Evolutionary conservation across 2,888 invertebrate species (phyloP).

Genomic region (Zonitis immaculata): DNA sequence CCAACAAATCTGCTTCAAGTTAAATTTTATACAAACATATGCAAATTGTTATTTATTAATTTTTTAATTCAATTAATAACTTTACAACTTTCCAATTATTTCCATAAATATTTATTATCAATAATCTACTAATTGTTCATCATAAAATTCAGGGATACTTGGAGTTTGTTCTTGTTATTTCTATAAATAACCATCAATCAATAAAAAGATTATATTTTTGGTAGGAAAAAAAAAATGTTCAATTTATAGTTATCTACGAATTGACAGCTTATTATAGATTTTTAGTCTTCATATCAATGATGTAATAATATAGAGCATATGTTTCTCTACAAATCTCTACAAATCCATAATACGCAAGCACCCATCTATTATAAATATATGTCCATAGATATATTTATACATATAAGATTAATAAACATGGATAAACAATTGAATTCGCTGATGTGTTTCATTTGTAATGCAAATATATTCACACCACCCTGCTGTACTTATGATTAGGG

Average conservation of each 20-base stretch:
- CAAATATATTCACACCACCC: conserved; percentile 23
- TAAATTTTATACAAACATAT: background rate
- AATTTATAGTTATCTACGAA: too few species aligned
- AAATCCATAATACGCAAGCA: conserved; percentile 11
- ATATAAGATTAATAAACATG: conserved; percentile 26
- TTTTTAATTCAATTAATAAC: conserved; percentile 1
- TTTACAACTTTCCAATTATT: too few species aligned
- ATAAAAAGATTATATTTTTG: background rate
- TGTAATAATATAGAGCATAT: background rate
- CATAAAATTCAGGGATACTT: background rate
- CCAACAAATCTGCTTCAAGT: conserved; percentile 1
- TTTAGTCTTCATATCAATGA: background rate
- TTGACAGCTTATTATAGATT: too few species aligned
- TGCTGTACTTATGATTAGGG: too few species aligned
- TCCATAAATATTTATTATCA: too few species aligned
- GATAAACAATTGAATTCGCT: conserved; percentile 32
- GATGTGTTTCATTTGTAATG: conserved; percentile 32
- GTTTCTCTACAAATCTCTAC: conserved; percentile 5
- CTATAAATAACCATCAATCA: background rate
- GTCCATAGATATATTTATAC: background rate
- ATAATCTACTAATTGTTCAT: too few species aligned
- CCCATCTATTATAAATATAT: too few species aligned
- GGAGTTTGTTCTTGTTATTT: background rate
- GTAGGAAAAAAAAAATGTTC: background rate
- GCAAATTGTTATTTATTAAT: background rate